phyloP scores from a whole-genome alignment of 30 jellyfish, hydroid and myxozoan species.

The Haliclystus octoradiatus region DNA sequence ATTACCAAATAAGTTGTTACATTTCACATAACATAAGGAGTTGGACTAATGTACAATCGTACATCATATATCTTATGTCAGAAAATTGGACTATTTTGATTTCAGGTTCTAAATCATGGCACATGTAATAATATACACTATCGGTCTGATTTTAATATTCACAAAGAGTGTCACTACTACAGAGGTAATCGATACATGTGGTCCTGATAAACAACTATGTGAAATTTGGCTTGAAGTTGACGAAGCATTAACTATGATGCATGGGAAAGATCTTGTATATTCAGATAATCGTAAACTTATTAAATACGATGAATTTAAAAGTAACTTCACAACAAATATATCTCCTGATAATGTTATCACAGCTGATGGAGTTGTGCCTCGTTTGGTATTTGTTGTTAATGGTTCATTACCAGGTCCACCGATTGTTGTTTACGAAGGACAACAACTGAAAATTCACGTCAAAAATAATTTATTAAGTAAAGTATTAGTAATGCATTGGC shows the following conservation, averaged over 20 bases:
- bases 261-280: background rate
- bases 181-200: background rate
- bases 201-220: background rate
- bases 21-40: too few relatives aligned
- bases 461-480: constrained; percentile 21
- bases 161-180: too few relatives aligned
- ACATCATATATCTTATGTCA: too few relatives aligned
- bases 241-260: background rate
- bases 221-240: background rate
- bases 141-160: too few relatives aligned
- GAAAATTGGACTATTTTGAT: too few relatives aligned
- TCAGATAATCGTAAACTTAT: background rate
- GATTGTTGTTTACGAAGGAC: constrained; percentile 34
- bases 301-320: background rate
- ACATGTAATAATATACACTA: too few relatives aligned
- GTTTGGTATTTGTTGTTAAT: constrained; percentile 16
- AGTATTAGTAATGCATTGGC: constrained; percentile 43
- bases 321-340: background rate
- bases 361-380: constrained; percentile 37
- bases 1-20: too few relatives aligned
- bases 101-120: too few relatives aligned
- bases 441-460: constrained; percentile 18
- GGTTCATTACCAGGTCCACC: constrained; percentile 45
- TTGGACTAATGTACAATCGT: too few relatives aligned
- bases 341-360: constrained; percentile 26